Conservation (phyloP, 2,888 invertebrate genomes). For the Sinopyrophorus schimmeli region DNA sequence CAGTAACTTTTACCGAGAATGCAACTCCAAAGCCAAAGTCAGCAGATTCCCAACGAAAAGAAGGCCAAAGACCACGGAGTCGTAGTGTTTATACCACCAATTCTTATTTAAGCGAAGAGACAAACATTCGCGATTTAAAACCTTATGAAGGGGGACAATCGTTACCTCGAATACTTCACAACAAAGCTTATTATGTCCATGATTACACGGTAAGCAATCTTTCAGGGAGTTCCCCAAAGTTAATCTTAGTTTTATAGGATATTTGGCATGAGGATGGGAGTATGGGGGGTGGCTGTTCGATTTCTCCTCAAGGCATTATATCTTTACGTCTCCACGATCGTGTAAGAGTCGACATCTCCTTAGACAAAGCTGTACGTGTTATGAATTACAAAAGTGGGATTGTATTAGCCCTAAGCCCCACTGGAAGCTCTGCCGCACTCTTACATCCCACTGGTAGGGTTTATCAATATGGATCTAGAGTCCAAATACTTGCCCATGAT, state of each 20-base stretch:
- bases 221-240: constrained; percentile 23
- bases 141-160: constrained; percentile 61
- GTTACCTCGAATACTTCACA: constrained; percentile 63
- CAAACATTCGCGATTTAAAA: constrained; percentile 61
- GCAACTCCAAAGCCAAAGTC: constrained; percentile 47
- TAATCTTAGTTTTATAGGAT: constrained; percentile 24
- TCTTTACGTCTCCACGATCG: constrained; percentile 77
- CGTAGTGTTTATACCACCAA: constrained; percentile 65
- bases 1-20: constrained; percentile 35
- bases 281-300: constrained; percentile 65
- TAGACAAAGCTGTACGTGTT: constrained; percentile 74
- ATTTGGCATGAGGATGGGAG: constrained; percentile 50
- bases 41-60: constrained; percentile 29
- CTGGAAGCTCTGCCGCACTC: constrained; percentile 77
- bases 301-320: constrained; percentile 80
- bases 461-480: constrained; percentile 82
- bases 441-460: constrained; percentile 87
- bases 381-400: constrained; percentile 79
- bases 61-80: constrained; percentile 65
- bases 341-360: constrained; percentile 82
- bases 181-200: constrained; percentile 63
- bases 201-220: constrained; percentile 50
- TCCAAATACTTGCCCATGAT: constrained; percentile 85
- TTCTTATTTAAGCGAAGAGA: constrained; percentile 65
- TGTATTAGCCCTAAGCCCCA: constrained; percentile 75